Percentiles rank a stretch among this genome's conserved stretches.
Evolutionary conservation across 1,140 invertebrate genomes (phyloP).

Genomic region (Bursaphelenchus mucronatus): DNA sequence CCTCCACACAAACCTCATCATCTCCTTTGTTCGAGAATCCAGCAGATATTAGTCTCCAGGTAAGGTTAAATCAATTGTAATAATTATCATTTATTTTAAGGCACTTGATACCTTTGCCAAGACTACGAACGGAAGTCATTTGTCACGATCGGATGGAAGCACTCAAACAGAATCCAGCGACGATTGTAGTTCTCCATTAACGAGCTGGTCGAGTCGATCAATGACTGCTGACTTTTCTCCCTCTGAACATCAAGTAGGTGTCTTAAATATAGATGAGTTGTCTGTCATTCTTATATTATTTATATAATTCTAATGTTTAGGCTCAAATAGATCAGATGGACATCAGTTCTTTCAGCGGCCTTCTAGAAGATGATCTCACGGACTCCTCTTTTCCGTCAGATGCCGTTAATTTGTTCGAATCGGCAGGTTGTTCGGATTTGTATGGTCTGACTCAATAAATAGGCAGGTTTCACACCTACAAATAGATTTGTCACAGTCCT

Average conservation of each 20-base stretch:
- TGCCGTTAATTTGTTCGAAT: constrained; percentile 17
- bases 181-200: constrained; percentile 22
- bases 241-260: constrained; percentile 13
- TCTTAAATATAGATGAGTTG: not conserved
- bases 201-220: constrained; percentile 22
- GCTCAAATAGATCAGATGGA: constrained; percentile 8
- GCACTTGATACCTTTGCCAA: constrained; percentile 23
- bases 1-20: constrained; percentile 30
- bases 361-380: constrained; percentile 23
- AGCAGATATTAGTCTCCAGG: constrained; percentile 44
- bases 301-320: not conserved
- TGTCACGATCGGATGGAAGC: constrained; percentile 7
- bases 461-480: too few species aligned
- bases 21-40: constrained; percentile 53
- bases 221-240: constrained; percentile 27
- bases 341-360: constrained; percentile 15
- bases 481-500: too few species aligned
- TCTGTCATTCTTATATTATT: not conserved
- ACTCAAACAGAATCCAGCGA: constrained; percentile 26
- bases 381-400: constrained; percentile 13
- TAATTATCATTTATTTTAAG: too few species aligned
- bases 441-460: constrained; percentile 22
- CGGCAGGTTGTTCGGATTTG: constrained; percentile 26
- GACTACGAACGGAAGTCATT: not conserved
- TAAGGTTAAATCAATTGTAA: not conserved